Evolutionary conservation across 2,113 vertebrate species (phyloP).

Genomic region (Todiramphus saurophagus): DNA sequence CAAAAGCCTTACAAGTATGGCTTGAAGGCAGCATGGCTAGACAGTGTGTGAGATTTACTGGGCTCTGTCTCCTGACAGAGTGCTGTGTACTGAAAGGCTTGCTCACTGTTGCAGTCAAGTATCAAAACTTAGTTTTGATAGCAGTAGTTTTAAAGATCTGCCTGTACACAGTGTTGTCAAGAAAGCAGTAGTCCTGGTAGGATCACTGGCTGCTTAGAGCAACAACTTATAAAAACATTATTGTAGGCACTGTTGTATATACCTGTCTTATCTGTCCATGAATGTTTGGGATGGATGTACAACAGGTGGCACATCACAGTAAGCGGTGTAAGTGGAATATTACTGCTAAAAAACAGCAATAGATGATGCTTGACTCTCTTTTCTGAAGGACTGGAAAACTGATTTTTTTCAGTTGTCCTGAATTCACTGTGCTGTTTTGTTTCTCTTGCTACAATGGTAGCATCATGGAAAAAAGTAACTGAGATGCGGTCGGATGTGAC

Average conservation of each 20-base stretch:
- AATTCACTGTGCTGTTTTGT: neutral
- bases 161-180: neutral
- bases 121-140: neutral
- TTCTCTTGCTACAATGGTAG: neutral
- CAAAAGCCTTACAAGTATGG: neutral
- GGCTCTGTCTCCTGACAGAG: fast-evolving
- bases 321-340: neutral
- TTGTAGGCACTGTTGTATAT: neutral
- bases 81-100: neutral
- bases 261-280: neutral
- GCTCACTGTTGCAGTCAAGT: neutral
- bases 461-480: neutral
- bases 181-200: neutral
- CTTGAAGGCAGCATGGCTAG: neutral
- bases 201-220: neutral
- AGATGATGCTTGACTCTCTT: neutral
- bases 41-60: neutral
- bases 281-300: neutral
- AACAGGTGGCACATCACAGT: neutral
- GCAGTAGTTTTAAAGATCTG: neutral
- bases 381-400: neutral
- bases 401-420: neutral
- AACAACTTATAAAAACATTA: neutral
- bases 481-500: neutral
- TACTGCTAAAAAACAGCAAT: neutral